A percentile compares a stretch with the other conserved stretches of the same genome.
Conservation (phyloP, 2,797 vertebrate genomes). For the Dendrocincla tyrannina region DNA sequence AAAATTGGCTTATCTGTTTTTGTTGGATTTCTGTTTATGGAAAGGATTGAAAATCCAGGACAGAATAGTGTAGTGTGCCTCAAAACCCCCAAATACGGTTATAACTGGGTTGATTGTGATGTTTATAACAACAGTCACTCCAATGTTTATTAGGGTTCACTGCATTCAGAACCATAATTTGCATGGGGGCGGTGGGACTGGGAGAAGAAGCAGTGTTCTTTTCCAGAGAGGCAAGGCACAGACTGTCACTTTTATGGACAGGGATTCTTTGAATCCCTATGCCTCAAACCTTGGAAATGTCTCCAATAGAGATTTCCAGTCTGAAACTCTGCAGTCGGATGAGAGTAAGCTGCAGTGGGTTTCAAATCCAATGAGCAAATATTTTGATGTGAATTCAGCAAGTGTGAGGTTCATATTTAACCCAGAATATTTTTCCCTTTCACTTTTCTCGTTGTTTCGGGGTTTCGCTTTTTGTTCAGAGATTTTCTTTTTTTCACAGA, state of each 20-base stretch:
- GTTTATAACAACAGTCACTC: background rate
- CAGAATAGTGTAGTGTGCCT: background rate
- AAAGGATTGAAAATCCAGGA: background rate
- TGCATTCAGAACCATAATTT: background rate
- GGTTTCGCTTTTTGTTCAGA: background rate
- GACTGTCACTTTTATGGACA: background rate
- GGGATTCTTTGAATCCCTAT: background rate
- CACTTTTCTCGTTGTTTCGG: background rate
- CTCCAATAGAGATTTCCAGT: background rate
- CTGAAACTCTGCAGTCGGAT: background rate
- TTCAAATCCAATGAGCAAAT: background rate
- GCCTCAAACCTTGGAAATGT: background rate
- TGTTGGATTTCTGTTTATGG: background rate
- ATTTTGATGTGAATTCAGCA: background rate
- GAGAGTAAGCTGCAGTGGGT: background rate
- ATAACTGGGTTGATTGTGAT: background rate
- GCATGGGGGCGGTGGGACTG: too few species aligned
- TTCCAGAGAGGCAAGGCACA: background rate
- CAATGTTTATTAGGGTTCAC: background rate
- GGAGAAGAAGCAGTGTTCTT: background rate
- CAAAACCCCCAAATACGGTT: background rate
- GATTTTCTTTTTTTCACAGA: background rate
- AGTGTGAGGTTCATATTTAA: background rate
- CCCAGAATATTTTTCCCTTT: background rate
- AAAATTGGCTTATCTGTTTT: background rate